Percentiles rank a stretch among this genome's conserved stretches.
phyloP scores from a whole-genome alignment of 2,797 vertebrate genomes.

The Nannoperca obscura region DNA sequence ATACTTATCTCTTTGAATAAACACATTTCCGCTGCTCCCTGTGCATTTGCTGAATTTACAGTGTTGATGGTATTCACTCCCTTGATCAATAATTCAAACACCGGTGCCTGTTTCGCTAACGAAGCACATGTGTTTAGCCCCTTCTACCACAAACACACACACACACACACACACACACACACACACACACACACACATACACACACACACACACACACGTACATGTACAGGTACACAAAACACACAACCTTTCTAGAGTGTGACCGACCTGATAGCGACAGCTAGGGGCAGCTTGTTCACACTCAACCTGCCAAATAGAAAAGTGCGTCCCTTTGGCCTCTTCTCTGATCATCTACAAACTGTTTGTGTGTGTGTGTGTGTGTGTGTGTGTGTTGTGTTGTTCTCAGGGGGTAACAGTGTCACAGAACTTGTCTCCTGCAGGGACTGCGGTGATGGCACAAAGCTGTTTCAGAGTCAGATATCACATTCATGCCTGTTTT shows the following conservation, averaged over 20 bases:
- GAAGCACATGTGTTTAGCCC: constrained; percentile 42
- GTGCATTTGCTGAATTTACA: constrained; percentile 63
- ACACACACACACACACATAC: too few species aligned
- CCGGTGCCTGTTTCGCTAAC: constrained; percentile 50
- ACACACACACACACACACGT: too few species aligned
- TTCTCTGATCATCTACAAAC: constrained; percentile 40
- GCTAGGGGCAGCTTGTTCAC: constrained; percentile 46
- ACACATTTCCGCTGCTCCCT: constrained; percentile 38
- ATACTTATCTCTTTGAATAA: constrained; percentile 54
- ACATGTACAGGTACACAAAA: constrained; percentile 16
- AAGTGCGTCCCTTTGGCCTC: constrained; percentile 39
- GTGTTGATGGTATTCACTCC: constrained; percentile 63
- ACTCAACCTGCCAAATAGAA: constrained; percentile 43
- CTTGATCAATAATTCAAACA: constrained; percentile 81
- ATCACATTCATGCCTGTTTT: constrained; percentile 3
- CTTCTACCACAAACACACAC: constrained; percentile 18
- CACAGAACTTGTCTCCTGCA: constrained; percentile 26
- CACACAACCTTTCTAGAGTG: not conserved
- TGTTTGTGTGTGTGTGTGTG: constrained; percentile 27
- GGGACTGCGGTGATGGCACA: constrained; percentile 9
- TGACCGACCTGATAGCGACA: constrained; percentile 24
- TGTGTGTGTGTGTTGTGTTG: constrained; percentile 32
- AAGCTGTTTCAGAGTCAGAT: constrained; percentile 21
- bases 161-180: constrained; percentile 10
- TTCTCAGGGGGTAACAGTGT: constrained; percentile 39